Evolutionary conservation across 2,113 vertebrate species (phyloP).

Genomic region (Xiphias gladius): DNA sequence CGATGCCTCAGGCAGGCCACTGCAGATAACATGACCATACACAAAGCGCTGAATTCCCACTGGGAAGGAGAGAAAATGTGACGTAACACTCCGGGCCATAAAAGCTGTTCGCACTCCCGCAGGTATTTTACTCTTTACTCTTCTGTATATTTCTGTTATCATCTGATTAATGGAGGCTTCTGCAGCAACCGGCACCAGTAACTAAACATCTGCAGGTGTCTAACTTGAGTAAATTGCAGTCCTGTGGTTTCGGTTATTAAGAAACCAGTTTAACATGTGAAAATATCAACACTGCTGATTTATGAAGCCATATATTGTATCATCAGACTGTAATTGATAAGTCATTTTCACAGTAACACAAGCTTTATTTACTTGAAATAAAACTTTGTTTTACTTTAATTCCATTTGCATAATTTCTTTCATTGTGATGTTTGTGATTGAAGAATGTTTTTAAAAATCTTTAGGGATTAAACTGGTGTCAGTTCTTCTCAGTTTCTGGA

Average conservation of each 20-base stretch:
- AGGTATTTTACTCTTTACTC: constrained; percentile 21
- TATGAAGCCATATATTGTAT: too few relatives aligned
- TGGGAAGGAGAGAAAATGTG: not conserved
- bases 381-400: too few relatives aligned
- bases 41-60: constrained; percentile 5
- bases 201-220: constrained; percentile 5
- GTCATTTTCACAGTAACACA: too few relatives aligned
- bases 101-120: constrained; percentile 18
- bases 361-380: too few relatives aligned
- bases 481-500: not conserved
- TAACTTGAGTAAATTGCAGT: too few relatives aligned
- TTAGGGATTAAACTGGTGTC: not conserved
- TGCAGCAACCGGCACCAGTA: constrained; percentile 3
- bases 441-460: too few relatives aligned
- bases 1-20: not conserved
- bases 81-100: not conserved
- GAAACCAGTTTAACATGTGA: too few relatives aligned
- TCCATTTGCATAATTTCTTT: too few relatives aligned
- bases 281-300: too few relatives aligned
- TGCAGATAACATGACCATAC: not conserved
- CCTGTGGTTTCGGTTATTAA: too few relatives aligned
- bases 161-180: constrained; percentile 42
- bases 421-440: too few relatives aligned
- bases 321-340: too few relatives aligned
- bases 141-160: constrained; percentile 12